Base-by-base conservation (phyloP, 1,140 invertebrate species). In the Coelopa frigida region DNA sequence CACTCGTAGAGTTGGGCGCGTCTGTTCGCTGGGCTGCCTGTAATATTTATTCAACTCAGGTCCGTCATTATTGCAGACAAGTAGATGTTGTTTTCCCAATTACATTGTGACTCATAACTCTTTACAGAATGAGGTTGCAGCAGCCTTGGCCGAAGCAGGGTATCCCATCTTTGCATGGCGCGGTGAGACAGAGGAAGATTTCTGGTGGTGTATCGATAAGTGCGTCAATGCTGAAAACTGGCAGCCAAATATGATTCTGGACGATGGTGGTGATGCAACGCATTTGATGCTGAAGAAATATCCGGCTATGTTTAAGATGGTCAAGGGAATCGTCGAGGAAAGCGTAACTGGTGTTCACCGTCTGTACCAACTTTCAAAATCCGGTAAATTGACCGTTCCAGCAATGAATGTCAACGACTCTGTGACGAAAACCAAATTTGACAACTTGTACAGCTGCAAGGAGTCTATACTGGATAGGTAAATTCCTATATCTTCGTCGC, bases 361-460 rank as follows among this genome's bases (percentile, higher is more conserved):
- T 54, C 75, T 98, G 14, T 98, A 98, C 70, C 94, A 98, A 72
- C 76, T 98, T 23, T 94, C 91, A 14, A 96, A 96, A 73, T 85
- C 89, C 20, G 87, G 88, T 41, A 95, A 96, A 73, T 73, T 98
- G 29, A 87, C 85, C 12, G 91, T 97, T n/a, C 94, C 94, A 3
- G 94, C 95, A 2, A 98, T 98, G 91, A 98, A 98, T 73, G 93
- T 98, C 23, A 98, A 98, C 67, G 94, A 98, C 73, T 95, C 91
- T 18, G 94, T 98, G 7, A 98, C 93, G 1, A 98, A 98, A 78
- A 97, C 92, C n/a, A 98, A 97, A 75, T 98, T 96, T 71, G 94
- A 98, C 68, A 98, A 68, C 44, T 46, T 68, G 7, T 68, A 68
- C 35, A 79, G 77, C 76, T 60, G 62, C 53, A 63, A 70, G 51